Conservation (phyloP, 2,797 vertebrate genomes). For the Anguilla marmorata region DNA sequence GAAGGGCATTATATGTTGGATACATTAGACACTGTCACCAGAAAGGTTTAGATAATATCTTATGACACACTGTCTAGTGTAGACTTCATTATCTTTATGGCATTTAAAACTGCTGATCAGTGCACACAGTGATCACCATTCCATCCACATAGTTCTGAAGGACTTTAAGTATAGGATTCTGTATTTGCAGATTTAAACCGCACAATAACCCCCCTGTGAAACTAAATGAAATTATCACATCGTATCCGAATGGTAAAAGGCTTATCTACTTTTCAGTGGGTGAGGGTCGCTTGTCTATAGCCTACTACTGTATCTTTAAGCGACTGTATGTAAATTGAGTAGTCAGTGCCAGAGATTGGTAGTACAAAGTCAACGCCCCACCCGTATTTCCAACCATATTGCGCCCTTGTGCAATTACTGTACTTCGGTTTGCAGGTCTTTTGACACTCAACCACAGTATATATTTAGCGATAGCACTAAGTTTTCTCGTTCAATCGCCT, state of each 20-base stretch:
- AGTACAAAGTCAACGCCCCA: conserved; percentile 31
- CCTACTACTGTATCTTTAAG: conserved; percentile 27
- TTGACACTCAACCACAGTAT: conserved; percentile 38
- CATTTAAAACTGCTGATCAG: background rate
- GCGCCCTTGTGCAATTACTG: conserved; percentile 37
- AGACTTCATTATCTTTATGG: background rate
- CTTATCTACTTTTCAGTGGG: conserved; percentile 23
- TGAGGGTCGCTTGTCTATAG: no score
- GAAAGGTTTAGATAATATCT: background rate
- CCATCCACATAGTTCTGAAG: background rate
- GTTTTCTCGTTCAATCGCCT: conserved; percentile 25
- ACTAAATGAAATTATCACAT: background rate
- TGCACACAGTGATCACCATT: background rate
- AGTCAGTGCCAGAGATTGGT: background rate
- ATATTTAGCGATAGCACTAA: conserved; percentile 37
- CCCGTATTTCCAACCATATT: background rate
- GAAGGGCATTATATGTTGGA: background rate
- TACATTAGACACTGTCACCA: background rate
- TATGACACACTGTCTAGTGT: background rate
- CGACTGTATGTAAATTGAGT: conserved; percentile 19
- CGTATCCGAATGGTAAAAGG: conserved; percentile 47
- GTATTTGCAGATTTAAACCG: background rate
- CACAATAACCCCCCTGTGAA: background rate
- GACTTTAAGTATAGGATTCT: background rate
- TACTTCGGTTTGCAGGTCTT: background rate